Percentiles rank a stretch among this genome's conserved stretches.
Evolutionary conservation across 2,888 invertebrate species (phyloP).

Genomic region (Eudasyphora cyanicolor): DNA sequence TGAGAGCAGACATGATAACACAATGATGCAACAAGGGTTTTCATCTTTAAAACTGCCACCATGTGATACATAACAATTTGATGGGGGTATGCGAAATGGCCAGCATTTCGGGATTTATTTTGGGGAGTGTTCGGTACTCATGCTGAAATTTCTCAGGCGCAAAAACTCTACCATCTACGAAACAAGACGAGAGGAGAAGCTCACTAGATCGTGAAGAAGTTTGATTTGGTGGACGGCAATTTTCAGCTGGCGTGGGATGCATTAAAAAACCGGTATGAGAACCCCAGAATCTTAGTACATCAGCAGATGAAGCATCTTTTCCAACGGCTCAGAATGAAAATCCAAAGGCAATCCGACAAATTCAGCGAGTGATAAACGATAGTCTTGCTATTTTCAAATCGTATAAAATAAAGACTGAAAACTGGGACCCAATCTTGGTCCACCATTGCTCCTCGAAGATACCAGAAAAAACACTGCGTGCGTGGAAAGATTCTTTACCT

Average conservation of each 20-base stretch:
- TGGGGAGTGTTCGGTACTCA: neutral
- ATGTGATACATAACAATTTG: conserved; percentile 7
- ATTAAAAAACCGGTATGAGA: no score
- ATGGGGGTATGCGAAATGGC: conserved; percentile 20
- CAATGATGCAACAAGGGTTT: no score
- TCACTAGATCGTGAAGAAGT: no score
- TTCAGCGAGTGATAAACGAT: neutral
- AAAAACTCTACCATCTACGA: neutral
- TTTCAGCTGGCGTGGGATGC: neutral
- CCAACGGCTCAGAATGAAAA: no score
- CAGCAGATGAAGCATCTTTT: no score
- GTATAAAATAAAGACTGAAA: neutral
- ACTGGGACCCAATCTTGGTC: no score
- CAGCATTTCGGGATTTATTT: neutral
- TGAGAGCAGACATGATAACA: no score
- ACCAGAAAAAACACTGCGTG: conserved; percentile 23
- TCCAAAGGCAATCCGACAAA: neutral
- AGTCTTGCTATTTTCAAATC: neutral
- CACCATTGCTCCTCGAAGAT: conserved; percentile 32
- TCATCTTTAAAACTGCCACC: conserved; percentile 16
- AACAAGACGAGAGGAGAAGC: no score
- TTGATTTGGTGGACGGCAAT: no score
- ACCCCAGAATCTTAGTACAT: no score
- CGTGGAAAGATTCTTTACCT: conserved; percentile 21
- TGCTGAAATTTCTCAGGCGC: neutral